A percentile compares a stretch with the other conserved stretches of the same genome.
These are phyloP conservation scores for Phenganax marumi DNA, from an alignment of 92 coral and sea anemone species.

Conservation along the genomic window DNA sequence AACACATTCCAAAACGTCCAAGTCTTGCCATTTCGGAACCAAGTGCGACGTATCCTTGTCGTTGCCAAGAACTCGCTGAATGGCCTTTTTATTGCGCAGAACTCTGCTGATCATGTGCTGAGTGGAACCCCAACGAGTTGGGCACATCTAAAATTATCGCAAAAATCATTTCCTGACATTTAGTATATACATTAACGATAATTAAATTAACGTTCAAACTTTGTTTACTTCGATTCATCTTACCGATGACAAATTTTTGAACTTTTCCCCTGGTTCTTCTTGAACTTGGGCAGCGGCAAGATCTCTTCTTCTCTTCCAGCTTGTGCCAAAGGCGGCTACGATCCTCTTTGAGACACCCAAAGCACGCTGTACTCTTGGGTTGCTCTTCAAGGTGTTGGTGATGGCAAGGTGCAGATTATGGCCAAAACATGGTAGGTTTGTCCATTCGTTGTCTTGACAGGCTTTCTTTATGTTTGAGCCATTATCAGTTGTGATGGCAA, in stretches of 20 bases:
- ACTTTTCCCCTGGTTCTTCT: slow-evolving; percentile 24
- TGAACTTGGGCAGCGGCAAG: slow-evolving; percentile 18
- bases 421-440: slow-evolving; percentile 21
- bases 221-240: no score
- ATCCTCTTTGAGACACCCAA: slow-evolving; percentile 24
- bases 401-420: slow-evolving; percentile 21
- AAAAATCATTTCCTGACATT: no score
- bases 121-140: not conserved
- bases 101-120: not conserved
- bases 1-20: not conserved
- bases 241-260: slow-evolving; percentile 15
- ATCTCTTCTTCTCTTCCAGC: slow-evolving; percentile 33
- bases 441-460: slow-evolving; percentile 1
- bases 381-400: not conserved
- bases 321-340: slow-evolving; percentile 36
- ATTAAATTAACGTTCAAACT: no score
- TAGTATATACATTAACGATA: no score
- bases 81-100: not conserved
- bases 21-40: not conserved
- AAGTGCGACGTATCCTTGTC: not conserved
- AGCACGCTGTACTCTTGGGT: not conserved
- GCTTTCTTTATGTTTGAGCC: slow-evolving; percentile 14
- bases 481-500: slow-evolving; percentile 24
- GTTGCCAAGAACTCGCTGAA: not conserved
- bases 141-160: not conserved